Evolutionary conservation across 2,797 vertebrate species (phyloP).

Genomic region (Clarias fuscus): DNA sequence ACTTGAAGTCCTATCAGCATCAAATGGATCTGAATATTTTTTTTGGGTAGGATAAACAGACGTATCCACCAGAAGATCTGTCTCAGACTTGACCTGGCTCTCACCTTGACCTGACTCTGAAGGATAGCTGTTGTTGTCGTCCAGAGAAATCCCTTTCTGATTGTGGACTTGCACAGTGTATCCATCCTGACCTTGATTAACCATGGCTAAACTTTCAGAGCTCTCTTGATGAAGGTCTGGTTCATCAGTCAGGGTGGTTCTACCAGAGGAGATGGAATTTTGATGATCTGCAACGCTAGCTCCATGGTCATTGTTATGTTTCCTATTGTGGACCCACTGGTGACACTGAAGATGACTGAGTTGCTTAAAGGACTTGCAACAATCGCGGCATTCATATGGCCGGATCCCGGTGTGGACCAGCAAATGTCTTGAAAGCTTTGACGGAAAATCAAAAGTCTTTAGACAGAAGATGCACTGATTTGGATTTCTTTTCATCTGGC

Average conservation of each 20-base stretch:
- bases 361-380: slow-evolving; percentile 77
- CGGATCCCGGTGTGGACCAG: slow-evolving; percentile 75
- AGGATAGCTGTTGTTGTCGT: background rate
- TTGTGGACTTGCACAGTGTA: background rate
- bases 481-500: slow-evolving; percentile 53
- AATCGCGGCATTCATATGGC: slow-evolving; percentile 73
- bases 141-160: slow-evolving; percentile 14
- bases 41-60: background rate
- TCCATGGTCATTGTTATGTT: slow-evolving; percentile 11
- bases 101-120: background rate
- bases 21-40: slow-evolving; percentile 4
- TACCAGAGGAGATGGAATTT: background rate
- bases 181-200: background rate
- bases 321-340: slow-evolving; percentile 68
- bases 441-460: slow-evolving; percentile 74
- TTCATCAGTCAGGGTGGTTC: background rate
- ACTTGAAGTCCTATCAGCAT: background rate
- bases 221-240: background rate
- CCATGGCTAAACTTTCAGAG: background rate
- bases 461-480: slow-evolving; percentile 74
- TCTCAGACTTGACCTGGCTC: slow-evolving; percentile 39
- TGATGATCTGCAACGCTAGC: background rate
- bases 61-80: background rate
- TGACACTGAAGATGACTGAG: slow-evolving; percentile 76
- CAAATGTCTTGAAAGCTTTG: slow-evolving; percentile 76